A percentile compares a stretch with the other conserved stretches of the same genome.
phyloP scores from a whole-genome alignment of 2,888 invertebrate genomes.

The Cheilosia impressa region DNA sequence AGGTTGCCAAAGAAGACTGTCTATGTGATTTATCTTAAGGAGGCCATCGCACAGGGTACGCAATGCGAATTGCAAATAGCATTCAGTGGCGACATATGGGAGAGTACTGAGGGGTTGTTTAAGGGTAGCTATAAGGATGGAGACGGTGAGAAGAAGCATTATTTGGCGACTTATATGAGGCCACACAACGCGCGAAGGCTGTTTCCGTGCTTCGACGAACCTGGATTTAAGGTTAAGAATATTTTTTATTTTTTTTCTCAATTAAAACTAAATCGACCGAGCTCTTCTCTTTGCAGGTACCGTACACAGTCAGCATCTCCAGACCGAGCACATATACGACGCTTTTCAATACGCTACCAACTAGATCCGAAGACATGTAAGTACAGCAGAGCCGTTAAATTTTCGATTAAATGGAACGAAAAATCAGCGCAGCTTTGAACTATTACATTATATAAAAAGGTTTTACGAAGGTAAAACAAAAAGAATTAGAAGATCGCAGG shows the following conservation, averaged over 20 bases:
- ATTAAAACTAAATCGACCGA: not conserved
- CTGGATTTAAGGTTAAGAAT: slow-evolving; percentile 88
- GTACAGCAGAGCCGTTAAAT: slow-evolving; percentile 50
- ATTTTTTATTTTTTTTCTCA: not conserved
- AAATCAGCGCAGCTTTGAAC: too few relatives aligned
- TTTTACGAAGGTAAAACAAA: too few relatives aligned
- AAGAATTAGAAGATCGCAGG: too few relatives aligned
- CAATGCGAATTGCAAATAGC: slow-evolving; percentile 87
- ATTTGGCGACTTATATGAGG: slow-evolving; percentile 88
- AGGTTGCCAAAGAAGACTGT: slow-evolving; percentile 87
- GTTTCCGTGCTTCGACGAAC: slow-evolving; percentile 93
- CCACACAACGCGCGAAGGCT: slow-evolving; percentile 90
- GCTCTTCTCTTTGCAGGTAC: slow-evolving; percentile 85
- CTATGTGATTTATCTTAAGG: slow-evolving; percentile 86
- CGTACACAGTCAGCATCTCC: slow-evolving; percentile 87
- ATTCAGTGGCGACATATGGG: slow-evolving; percentile 88
- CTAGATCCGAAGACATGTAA: slow-evolving; percentile 86
- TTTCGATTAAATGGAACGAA: too few relatives aligned
- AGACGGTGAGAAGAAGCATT: slow-evolving; percentile 83
- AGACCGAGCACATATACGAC: slow-evolving; percentile 86
- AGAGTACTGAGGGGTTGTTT: slow-evolving; percentile 88
- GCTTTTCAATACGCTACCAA: slow-evolving; percentile 87
- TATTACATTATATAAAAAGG: too few relatives aligned
- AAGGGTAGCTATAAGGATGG: slow-evolving; percentile 86
- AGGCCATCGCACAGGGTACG: slow-evolving; percentile 85